phyloP scores from a whole-genome alignment of 2,113 vertebrate genomes.

The Prunella fulvescens region DNA sequence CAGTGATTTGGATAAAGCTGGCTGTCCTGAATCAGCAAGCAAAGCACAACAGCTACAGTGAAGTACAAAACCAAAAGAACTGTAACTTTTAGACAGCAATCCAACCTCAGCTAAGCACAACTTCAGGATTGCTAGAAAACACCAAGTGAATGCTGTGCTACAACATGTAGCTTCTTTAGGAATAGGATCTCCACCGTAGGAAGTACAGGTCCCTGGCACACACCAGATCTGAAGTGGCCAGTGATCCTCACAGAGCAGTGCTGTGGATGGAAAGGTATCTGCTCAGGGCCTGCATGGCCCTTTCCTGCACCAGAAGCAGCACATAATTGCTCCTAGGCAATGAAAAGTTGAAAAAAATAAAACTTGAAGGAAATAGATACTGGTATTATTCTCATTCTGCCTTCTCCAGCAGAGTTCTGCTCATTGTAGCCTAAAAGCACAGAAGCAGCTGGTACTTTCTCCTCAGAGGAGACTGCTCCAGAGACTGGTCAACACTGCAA shows the following conservation, averaged over 20 bases:
- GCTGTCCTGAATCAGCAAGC: neutral
- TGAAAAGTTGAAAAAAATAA: neutral
- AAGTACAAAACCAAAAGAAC: neutral
- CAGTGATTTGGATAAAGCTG: neutral
- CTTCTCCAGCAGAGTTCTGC: neutral
- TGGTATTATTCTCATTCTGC: neutral
- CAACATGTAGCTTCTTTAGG: neutral
- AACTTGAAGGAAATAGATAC: neutral
- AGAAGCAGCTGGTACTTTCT: neutral
- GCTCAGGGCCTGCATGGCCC: neutral
- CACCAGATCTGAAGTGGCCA: neutral
- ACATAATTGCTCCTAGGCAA: neutral
- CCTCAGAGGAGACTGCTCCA: neutral
- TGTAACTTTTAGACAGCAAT: neutral
- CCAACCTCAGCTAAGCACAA: neutral
- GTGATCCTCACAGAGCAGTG: neutral
- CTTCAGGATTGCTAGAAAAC: neutral
- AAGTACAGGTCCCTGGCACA: neutral
- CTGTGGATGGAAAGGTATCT: neutral
- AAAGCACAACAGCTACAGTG: neutral
- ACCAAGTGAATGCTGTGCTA: neutral
- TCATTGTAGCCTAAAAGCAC: neutral
- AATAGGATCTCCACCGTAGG: accelerated
- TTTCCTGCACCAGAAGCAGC: neutral
- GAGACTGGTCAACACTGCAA: neutral